phyloP scores from a whole-genome alignment of 2,888 invertebrate species.

The Celastrina argiolus region DNA sequence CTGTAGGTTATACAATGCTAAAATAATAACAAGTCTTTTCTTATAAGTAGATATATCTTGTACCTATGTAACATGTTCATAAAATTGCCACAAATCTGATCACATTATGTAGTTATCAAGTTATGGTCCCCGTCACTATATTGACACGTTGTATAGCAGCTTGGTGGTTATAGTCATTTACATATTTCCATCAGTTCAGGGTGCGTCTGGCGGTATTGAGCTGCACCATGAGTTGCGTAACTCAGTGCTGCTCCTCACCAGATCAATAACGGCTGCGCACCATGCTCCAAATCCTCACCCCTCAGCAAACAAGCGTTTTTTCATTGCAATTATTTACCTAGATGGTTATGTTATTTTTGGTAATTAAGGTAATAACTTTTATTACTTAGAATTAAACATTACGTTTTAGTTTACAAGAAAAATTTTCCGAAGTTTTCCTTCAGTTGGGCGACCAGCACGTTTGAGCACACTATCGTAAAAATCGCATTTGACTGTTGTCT shows the following conservation, averaged over 20 bases:
- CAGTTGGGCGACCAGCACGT: not conserved
- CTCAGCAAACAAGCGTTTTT: not conserved
- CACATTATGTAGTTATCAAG: too few relatives aligned
- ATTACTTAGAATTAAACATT: not conserved
- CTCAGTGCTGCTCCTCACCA: slow-evolving; percentile 1
- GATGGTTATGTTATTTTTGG: not conserved
- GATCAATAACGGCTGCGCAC: slow-evolving; percentile 13
- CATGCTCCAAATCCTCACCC: slow-evolving; percentile 8
- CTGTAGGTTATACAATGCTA: too few relatives aligned
- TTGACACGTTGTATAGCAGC: too few relatives aligned
- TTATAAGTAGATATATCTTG: too few relatives aligned
- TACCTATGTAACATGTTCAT: too few relatives aligned
- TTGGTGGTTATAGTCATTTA: not conserved
- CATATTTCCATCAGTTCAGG: not conserved
- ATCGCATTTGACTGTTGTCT: not conserved
- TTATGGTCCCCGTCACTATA: too few relatives aligned
- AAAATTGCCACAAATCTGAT: too few relatives aligned
- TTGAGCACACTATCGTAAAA: not conserved
- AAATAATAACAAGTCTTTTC: too few relatives aligned
- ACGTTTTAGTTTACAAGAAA: too few relatives aligned
- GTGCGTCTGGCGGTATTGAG: slow-evolving; percentile 6
- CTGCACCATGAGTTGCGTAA: slow-evolving; percentile 16
- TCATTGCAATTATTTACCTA: not conserved
- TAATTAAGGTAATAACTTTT: not conserved
- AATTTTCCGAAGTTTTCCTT: not conserved